Conservation (phyloP, 2,888 invertebrate genomes). For the Amphipoea oculea region DNA sequence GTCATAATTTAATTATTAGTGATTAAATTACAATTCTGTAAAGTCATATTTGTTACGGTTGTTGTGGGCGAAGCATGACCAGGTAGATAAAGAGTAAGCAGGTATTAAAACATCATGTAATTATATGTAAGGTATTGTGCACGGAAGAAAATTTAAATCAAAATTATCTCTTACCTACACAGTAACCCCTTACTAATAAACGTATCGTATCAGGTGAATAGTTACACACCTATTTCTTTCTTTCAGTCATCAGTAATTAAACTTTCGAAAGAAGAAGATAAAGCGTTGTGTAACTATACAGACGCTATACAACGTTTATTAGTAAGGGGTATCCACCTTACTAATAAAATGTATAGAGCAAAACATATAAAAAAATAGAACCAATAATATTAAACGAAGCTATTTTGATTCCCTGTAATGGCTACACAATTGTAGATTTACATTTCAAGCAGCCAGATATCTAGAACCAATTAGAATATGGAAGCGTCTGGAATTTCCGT, state of each 20-base stretch:
- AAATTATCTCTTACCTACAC: background rate
- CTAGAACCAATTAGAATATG: conserved; percentile 54
- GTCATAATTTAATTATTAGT: no score
- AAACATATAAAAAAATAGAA: conserved; percentile 1
- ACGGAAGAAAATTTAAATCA: background rate
- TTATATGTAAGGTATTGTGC: background rate
- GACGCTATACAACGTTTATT: no score
- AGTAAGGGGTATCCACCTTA: background rate
- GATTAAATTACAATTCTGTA: background rate
- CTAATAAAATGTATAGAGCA: background rate
- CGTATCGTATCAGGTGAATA: no score
- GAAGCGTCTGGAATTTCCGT: conserved; percentile 40
- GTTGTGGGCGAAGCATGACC: background rate
- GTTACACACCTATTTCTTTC: no score
- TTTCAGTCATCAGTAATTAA: no score
- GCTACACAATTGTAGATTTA: conserved; percentile 36
- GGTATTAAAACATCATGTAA: background rate
- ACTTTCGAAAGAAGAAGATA: no score
- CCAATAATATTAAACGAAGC: conserved; percentile 34
- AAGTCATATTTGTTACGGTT: background rate
- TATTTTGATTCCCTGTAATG: conserved; percentile 13
- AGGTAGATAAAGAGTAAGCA: background rate
- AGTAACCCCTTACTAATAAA: background rate
- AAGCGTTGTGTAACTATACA: no score
- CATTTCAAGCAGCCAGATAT: conserved; percentile 39